Evolutionary conservation across 2,888 invertebrate species (phyloP), one percentile per base, ranked within the genome.

Genomic region (Sabellastarte sp.): DNA sequence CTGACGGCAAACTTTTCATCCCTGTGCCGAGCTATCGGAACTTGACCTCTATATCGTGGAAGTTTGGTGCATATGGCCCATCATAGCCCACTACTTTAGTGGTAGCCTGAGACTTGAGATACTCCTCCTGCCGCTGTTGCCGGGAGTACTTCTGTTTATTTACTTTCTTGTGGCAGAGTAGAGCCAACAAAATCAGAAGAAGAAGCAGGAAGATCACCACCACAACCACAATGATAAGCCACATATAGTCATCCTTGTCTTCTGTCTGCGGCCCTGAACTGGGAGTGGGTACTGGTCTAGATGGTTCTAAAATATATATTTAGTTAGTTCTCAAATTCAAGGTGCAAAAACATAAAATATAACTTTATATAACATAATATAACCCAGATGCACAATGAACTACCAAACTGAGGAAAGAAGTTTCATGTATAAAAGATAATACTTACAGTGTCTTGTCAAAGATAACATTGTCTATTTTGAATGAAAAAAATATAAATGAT

Each of bases 11-110:
- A n/a, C n/a, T n/a, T n/a, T n/a, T n/a, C n/a, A n/a, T n/a, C n/a
- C n/a, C n/a, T n/a, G n/a, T n/a, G n/a, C n/a, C n/a, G 41, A 10
- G 53, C 24, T 26, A 53, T 26, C 53, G 20, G 28, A 53, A 53
- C 28, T 53, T 53, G 53, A 53, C 53, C 5, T 53, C 53, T 5
- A 53, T 53, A 26, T 26, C 26, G 28, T 53, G 10, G 28, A 53
- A 53, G 53, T 53, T 26, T 5, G 53, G 53, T 26, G 10, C 20
- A 26, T 53, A 53, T 10, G 53, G 53, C 15, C 53, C 53, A 26
- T 53, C 53, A 26, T 53, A 53, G 53, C 53, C 53, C 24, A 53
- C 41, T 41, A 41, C 20, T 41, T 41, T 41, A 20, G 41, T 41
- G 10, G 10, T 10, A 20, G 10, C 10, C 41, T 41, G 41, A 20